Evolutionary conservation across 2,888 invertebrate species (phyloP), one percentile per base, ranked within the genome.

Genomic region (Baccha elongata): DNA sequence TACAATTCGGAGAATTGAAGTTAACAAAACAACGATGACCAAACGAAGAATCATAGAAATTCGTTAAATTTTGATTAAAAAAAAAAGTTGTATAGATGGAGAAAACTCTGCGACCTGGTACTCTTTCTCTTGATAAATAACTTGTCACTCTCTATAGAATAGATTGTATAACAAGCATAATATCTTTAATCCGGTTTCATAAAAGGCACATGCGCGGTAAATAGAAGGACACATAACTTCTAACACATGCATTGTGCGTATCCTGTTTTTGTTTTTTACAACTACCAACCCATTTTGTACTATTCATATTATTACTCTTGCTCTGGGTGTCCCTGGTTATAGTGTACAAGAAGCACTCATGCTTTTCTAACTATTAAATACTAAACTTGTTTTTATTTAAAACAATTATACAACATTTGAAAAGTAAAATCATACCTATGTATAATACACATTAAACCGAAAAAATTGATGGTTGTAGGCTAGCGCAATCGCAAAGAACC

Each of bases 121-220:
- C 46, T 55, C 60, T 67, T 50, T 65, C 55, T 50, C 35, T 37
- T 29, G n/a, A n/a, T n/a, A n/a, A n/a, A n/a, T 44, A 11, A 46
- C 48, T 37, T 23, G 23, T 5, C 5, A 5, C 23, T 23, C 23
- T 23, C 23, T 5, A 32, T 10, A 7, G 5, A 42, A 19, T n/a
- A n/a, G n/a, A n/a, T n/a, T 72, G 53, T 21, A 46, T 72, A n/a
- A 53, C 29, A 1, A 32, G 29, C n/a, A n/a, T 8, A 4, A 7
- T 32, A 69, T 62, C 42, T 17, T 46, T 42, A 23, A 67, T 67
- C 74, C 69, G 68, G 75, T 69, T 76, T 29, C 21, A 13, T 8
- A 32, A 62, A 53, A 35, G 35, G 62, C 64, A 58, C 78, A 32
- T 32, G 29, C 29, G 29, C 29, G 5, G 8, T 32, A 32, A 32